Conservation (phyloP, 2,888 invertebrate genomes). For the Eupithecia insigniata region DNA sequence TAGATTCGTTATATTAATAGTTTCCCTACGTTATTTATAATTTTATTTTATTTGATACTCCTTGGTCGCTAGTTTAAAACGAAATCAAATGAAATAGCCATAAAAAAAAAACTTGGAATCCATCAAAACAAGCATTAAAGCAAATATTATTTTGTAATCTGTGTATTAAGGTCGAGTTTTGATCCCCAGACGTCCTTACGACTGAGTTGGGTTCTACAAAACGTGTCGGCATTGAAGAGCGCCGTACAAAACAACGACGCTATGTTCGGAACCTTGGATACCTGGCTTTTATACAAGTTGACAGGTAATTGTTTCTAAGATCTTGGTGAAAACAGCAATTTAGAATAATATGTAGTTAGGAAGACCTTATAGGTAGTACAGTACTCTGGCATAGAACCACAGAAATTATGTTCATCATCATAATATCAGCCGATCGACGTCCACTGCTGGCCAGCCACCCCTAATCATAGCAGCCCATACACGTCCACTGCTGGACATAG, state of each 20-base stretch:
- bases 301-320: conserved; percentile 58
- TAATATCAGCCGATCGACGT: too few species aligned
- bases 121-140: conserved; percentile 1
- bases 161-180: background rate
- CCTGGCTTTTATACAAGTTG: conserved; percentile 95
- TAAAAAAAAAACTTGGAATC: background rate
- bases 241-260: conserved; percentile 87
- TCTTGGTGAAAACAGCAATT: background rate
- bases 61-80: background rate
- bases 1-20: background rate
- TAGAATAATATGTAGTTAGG: background rate
- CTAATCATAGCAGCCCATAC: too few species aligned
- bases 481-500: too few species aligned
- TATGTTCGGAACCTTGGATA: conserved; percentile 94
- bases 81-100: background rate
- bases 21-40: background rate
- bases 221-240: conserved; percentile 87
- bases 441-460: too few species aligned
- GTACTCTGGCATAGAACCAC: background rate
- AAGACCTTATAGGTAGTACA: background rate
- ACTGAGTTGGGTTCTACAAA: conserved; percentile 90
- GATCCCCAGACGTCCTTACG: conserved; percentile 88
- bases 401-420: too few species aligned
- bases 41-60: background rate
- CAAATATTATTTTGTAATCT: background rate